phyloP scores from a whole-genome alignment of 2,888 invertebrate species.

The Nemapogon koenigi region DNA sequence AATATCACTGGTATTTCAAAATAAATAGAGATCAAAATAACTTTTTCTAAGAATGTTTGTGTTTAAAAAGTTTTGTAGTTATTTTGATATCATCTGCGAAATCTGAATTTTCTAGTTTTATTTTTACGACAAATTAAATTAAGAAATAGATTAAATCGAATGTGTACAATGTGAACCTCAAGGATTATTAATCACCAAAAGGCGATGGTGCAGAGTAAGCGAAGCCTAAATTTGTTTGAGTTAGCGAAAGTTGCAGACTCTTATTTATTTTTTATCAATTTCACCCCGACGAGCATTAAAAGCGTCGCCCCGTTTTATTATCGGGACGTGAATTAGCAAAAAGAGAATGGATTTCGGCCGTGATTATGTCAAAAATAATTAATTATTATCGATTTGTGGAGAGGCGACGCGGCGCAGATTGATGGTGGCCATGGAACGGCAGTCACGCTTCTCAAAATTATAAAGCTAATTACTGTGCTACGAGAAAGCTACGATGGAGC shows the following conservation, averaged over 20 bases:
- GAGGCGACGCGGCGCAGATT: constrained; percentile 47
- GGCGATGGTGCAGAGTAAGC: constrained; percentile 31
- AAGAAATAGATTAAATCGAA: too few species aligned
- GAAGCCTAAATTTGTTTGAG: constrained; percentile 49
- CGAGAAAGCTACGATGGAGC: constrained; percentile 16
- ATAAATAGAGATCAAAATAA: too few species aligned
- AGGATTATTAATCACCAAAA: constrained; percentile 41
- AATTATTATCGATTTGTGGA: constrained; percentile 70
- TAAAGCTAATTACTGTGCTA: constrained; percentile 54
- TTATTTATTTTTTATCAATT: constrained; percentile 65
- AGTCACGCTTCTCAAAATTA: constrained; percentile 50
- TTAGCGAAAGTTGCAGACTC: constrained; percentile 44
- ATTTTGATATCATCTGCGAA: too few species aligned
- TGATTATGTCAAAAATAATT: constrained; percentile 78
- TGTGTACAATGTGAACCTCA: constrained; percentile 14
- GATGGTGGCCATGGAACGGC: constrained; percentile 36
- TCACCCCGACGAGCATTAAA: constrained; percentile 48
- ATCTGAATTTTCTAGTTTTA: too few species aligned
- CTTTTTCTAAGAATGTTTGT: too few species aligned
- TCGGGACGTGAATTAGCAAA: constrained; percentile 72
- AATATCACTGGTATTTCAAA: too few species aligned
- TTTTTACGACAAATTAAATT: too few species aligned
- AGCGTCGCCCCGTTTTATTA: constrained; percentile 61
- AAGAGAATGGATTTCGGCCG: constrained; percentile 70
- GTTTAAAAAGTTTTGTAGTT: too few species aligned